A percentile compares a stretch with the other conserved stretches of the same genome.
Conservation (phyloP, 2,888 invertebrate species). For the Tuta absoluta region DNA sequence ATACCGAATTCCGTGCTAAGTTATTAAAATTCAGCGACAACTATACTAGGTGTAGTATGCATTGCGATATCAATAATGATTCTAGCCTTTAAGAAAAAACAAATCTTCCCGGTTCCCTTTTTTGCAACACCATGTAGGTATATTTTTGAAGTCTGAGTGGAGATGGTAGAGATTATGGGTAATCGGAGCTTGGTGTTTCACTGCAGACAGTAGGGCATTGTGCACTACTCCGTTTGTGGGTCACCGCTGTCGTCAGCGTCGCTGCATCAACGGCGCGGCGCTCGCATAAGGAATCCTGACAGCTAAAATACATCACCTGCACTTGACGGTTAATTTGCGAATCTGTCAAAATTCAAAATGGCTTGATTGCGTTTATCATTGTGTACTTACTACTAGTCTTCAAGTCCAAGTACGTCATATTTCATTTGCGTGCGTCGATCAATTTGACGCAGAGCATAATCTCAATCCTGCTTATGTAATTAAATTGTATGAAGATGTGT, state of each 20-base stretch:
- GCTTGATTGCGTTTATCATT: too few relatives aligned
- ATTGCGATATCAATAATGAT: too few relatives aligned
- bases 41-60: too few relatives aligned
- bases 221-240: slow-evolving; percentile 26
- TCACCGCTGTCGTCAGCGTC: neutral
- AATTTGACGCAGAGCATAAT: neutral
- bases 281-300: neutral
- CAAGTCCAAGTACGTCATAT: too few relatives aligned
- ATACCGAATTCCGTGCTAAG: too few relatives aligned
- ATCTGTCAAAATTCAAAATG: too few relatives aligned
- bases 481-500: neutral
- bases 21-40: too few relatives aligned
- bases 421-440: neutral
- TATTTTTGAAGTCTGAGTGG: slow-evolving; percentile 18
- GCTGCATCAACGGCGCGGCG: neutral
- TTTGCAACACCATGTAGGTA: neutral
- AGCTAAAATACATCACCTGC: too few relatives aligned
- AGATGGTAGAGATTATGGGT: slow-evolving; percentile 47
- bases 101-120: neutral
- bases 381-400: too few relatives aligned
- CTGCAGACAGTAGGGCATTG: slow-evolving; percentile 47
- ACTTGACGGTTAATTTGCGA: too few relatives aligned
- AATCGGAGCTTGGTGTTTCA: slow-evolving; percentile 48
- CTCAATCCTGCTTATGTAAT: neutral
- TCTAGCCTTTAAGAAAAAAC: too few relatives aligned